Percentiles rank a stretch among this genome's conserved stretches.
Conservation (phyloP, 2,113 vertebrate species). For the Zosterops lateralis region DNA sequence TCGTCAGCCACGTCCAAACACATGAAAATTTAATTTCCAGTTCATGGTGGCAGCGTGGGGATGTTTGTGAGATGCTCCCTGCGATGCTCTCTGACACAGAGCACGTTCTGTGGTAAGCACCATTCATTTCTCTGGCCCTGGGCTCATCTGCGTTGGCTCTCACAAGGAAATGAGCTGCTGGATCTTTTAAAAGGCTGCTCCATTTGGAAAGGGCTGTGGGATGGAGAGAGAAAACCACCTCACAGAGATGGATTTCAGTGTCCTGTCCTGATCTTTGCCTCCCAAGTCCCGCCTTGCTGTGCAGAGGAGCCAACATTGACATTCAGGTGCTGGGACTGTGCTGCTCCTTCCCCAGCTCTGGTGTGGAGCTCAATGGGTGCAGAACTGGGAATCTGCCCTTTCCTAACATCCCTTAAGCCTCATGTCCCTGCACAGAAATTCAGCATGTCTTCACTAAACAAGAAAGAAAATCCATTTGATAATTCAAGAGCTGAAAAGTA, state of each 20-base stretch:
- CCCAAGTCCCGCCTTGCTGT: neutral
- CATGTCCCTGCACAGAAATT: neutral
- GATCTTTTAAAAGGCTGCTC: neutral
- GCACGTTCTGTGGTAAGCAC: neutral
- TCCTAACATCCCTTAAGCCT: neutral
- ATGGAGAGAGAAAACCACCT: neutral
- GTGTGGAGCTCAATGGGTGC: neutral
- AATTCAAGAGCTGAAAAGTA: neutral
- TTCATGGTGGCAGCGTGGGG: neutral
- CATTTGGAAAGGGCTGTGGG: neutral
- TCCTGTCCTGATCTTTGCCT: neutral
- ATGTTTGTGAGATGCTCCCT: neutral
- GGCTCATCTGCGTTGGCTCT: neutral
- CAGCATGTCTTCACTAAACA: neutral
- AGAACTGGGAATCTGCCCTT: neutral
- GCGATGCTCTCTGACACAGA: neutral
- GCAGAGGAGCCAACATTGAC: accelerated
- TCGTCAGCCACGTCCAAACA: neutral
- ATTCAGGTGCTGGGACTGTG: neutral
- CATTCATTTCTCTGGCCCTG: neutral
- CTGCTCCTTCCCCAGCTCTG: neutral
- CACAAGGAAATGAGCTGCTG: neutral
- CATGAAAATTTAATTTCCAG: neutral
- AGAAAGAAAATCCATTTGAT: neutral
- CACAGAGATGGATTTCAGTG: neutral